Conservation (phyloP, 2,888 invertebrate species). For the Chesias legatella region DNA sequence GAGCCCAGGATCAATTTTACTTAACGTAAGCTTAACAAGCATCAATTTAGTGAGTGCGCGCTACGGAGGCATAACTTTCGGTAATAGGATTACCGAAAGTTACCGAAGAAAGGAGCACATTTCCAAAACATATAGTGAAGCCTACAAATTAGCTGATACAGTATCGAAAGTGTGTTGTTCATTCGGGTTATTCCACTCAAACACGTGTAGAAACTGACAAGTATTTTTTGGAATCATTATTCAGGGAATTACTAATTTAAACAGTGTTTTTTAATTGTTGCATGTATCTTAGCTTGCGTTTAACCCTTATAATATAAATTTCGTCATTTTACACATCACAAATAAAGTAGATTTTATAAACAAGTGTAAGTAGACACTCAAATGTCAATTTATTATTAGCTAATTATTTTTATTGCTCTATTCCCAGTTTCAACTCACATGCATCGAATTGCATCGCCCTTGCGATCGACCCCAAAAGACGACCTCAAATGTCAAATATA, state of each 20-base stretch:
- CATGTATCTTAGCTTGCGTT: too few species aligned
- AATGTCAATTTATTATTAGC: constrained; percentile 14
- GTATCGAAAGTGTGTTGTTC: too few species aligned
- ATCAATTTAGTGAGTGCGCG: constrained; percentile 1
- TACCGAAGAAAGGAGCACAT: too few species aligned
- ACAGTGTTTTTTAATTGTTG: too few species aligned
- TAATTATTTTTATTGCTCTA: constrained; percentile 15
- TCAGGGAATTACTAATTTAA: too few species aligned
- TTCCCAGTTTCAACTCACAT: constrained; percentile 15
- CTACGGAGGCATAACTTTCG: constrained; percentile 1
- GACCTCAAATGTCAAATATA: constrained; percentile 44
- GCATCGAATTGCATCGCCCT: constrained; percentile 35
- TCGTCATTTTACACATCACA: too few species aligned
- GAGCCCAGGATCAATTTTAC: constrained; percentile 1
- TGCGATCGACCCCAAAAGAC: constrained; percentile 35
- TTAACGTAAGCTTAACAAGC: constrained; percentile 1
- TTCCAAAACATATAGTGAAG: too few species aligned
- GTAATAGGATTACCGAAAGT: constrained; percentile 1
- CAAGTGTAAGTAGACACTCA: not conserved
- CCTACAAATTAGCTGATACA: not conserved
- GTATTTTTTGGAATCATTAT: too few species aligned
- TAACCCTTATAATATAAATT: too few species aligned
- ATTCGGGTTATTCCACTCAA: too few species aligned
- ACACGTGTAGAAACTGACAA: too few species aligned
- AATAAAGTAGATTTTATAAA: too few species aligned